phyloP scores from a whole-genome alignment of 2,888 invertebrate genomes.

The Xestia c-nigrum region DNA sequence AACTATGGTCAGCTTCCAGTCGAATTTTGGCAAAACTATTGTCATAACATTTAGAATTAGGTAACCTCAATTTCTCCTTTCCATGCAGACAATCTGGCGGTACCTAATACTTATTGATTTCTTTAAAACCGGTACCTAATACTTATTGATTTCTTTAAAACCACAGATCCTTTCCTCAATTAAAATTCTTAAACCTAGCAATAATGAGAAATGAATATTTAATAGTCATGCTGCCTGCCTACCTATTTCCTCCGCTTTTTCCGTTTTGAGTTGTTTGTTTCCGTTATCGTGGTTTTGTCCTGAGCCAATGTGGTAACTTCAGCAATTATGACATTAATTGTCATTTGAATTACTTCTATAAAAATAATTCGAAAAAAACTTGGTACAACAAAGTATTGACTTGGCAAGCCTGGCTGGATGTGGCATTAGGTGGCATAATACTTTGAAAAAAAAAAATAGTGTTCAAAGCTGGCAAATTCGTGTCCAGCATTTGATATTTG shows the following conservation, averaged over 20 bases:
- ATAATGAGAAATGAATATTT: neutral
- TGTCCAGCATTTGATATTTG: neutral
- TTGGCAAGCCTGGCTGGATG: too few relatives aligned
- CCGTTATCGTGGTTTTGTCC: conserved; percentile 49
- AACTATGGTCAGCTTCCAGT: too few relatives aligned
- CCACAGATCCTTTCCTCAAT: conserved; percentile 18
- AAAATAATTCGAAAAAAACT: neutral
- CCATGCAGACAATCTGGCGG: neutral
- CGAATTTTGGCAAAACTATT: neutral
- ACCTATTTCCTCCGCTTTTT: conserved; percentile 33
- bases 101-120: neutral
- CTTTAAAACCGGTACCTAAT: neutral
- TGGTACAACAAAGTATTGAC: too few relatives aligned
- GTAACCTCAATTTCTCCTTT: neutral
- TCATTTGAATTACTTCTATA: neutral
- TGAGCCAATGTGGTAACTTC: conserved; percentile 8
- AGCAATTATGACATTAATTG: conserved; percentile 16
- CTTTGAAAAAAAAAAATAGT: neutral
- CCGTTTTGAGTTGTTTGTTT: conserved; percentile 41
- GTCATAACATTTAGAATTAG: too few relatives aligned
- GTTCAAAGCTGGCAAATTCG: neutral
- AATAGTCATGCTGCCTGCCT: neutral
- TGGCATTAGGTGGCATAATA: too few relatives aligned
- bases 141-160: neutral
- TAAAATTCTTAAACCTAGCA: neutral